phyloP scores from a whole-genome alignment of 2,888 invertebrate species.

The Drosophila phalerata region DNA sequence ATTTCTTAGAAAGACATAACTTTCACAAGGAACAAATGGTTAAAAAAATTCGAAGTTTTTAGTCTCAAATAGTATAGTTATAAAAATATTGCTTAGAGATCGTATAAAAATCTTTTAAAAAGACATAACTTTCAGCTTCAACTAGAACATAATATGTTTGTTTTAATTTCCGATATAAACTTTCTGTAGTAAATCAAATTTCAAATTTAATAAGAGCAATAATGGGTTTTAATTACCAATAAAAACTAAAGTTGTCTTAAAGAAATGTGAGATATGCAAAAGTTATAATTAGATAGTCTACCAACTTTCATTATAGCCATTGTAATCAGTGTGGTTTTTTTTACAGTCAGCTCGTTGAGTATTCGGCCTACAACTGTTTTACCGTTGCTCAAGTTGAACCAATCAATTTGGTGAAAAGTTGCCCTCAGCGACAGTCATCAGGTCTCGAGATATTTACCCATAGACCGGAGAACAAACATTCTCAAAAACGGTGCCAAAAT shows the following conservation, averaged over 20 bases:
- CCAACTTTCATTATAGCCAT: conserved; percentile 16
- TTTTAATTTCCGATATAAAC: background rate
- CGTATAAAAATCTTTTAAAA: too few relatives aligned
- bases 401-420: conserved; percentile 58
- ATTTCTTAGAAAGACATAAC: too few relatives aligned
- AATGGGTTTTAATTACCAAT: background rate
- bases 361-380: conserved; percentile 51
- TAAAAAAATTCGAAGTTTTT: too few relatives aligned
- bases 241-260: background rate
- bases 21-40: too few relatives aligned
- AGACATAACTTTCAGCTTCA: background rate
- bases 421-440: conserved; percentile 38
- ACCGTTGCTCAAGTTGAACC: conserved; percentile 40
- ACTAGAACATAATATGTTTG: background rate
- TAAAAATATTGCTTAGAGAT: too few relatives aligned
- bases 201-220: background rate
- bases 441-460: conserved; percentile 33
- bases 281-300: background rate
- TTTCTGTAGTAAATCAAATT: too few relatives aligned
- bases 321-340: background rate
- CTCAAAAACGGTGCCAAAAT: conserved; percentile 54
- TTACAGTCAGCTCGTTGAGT: conserved; percentile 7
- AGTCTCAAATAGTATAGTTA: background rate
- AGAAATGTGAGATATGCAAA: background rate
- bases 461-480: conserved; percentile 21